phyloP scores from a whole-genome alignment of 1,140 invertebrate species.

The Polypedilum pembai region DNA sequence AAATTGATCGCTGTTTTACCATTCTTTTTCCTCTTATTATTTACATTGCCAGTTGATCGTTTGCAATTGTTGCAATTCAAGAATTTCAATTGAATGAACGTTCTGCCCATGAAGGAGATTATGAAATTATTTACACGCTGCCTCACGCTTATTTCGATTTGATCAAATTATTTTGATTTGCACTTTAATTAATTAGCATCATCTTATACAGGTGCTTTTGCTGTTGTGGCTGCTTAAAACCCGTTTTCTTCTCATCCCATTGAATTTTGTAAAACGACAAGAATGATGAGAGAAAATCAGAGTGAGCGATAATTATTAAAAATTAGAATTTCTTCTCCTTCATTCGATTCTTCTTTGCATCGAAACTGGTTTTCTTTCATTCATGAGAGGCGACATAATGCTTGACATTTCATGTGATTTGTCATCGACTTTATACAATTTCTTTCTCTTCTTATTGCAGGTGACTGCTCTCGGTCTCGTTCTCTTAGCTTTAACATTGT shows the following conservation, averaged over 20 bases:
- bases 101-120: background rate
- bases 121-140: slow-evolving; percentile 6
- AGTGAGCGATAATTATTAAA: slow-evolving; percentile 28
- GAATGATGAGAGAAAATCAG: background rate
- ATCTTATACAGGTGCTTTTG: no score
- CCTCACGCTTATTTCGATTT: slow-evolving; percentile 2
- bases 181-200: no score
- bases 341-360: background rate
- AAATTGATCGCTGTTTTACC: slow-evolving; percentile 17
- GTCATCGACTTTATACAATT: background rate
- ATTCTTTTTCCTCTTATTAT: background rate
- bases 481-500: background rate
- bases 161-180: slow-evolving; percentile 14
- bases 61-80: slow-evolving; percentile 4
- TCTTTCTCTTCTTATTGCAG: no score
- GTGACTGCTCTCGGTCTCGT: no score
- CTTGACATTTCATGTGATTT: slow-evolving; percentile 6
- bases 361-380: background rate
- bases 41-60: background rate
- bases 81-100: slow-evolving; percentile 6
- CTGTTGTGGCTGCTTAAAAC: background rate
- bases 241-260: background rate
- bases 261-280: background rate
- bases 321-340: slow-evolving; percentile 4
- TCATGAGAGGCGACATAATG: background rate